Evolutionary conservation across 2,888 invertebrate species (phyloP), one percentile per base, ranked within the genome.

Genomic region (Taphrorychus bicolor): DNA sequence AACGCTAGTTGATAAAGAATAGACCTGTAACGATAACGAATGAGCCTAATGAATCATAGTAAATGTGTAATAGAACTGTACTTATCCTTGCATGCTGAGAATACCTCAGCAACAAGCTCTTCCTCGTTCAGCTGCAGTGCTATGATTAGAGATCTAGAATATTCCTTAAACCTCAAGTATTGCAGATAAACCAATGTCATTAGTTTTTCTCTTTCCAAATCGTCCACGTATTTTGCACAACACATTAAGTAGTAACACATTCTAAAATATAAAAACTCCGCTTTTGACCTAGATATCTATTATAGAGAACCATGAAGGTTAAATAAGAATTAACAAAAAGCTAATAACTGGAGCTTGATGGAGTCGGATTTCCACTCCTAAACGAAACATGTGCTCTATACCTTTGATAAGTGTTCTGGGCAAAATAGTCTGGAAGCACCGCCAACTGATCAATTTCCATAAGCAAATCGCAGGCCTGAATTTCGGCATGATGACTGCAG

Each of bases 401-500:
- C 67, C 67, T 85, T 11, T 91, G 90, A 81, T 95, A 97, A 63
- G 94, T 95, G 75, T 91, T 92, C 75, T 91, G 90, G 75, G 95
- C 95, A 73, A 98, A 94, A 77, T 94, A 94, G 61, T 93, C 87
- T 18, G 92, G 89, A 17, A 99, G 84, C 54, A 97, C 59, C 21
- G 71, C 56, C 52, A 99, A 84, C 70, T 89, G 87, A 79, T 98
- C 98, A 73, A 99, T 95, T 85, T 99, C 99, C 92, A 98, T 98
- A 0, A 99, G 85, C 66, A 99, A 84, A 84, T 99, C 99, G 81
- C 98, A 98, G 0, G 98, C 98, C 83, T 99, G 98, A 0, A 97
- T 95, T 84, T 99, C 99, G 1, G 98, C 98, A 78, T 99, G 98
- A 82, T 98, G 98, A 71, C 90, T 89, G 93, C 98, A 97, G 80